Evolutionary conservation across 2,888 invertebrate genomes (phyloP).

Genomic region (Agonopterix heracliana): DNA sequence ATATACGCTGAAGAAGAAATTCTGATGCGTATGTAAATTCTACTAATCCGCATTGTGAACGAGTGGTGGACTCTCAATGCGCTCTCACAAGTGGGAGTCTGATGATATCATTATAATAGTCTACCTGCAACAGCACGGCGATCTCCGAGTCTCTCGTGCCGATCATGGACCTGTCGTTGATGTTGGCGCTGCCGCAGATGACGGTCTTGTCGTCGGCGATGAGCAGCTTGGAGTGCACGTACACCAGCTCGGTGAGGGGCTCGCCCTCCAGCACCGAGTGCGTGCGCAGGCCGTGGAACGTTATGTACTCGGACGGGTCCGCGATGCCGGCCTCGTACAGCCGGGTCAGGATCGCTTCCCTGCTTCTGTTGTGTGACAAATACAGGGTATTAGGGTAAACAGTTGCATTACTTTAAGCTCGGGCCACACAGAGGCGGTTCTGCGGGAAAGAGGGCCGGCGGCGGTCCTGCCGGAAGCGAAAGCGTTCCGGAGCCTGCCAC

Average conservation of each 20-base stretch:
- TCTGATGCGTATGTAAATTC: too few species aligned
- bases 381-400: too few species aligned
- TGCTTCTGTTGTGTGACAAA: slow-evolving; percentile 78
- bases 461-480: too few species aligned
- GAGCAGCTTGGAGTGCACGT: slow-evolving; percentile 97
- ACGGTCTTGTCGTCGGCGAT: slow-evolving; percentile 94
- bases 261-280: slow-evolving; percentile 86
- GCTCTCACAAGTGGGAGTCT: too few species aligned
- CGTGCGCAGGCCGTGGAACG: slow-evolving; percentile 92
- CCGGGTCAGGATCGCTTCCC: slow-evolving; percentile 87
- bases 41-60: too few species aligned
- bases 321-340: slow-evolving; percentile 85
- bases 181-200: slow-evolving; percentile 98
- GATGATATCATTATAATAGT: too few species aligned
- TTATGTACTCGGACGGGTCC: slow-evolving; percentile 90
- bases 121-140: slow-evolving; percentile 89
- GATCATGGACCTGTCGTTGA: slow-evolving; percentile 96
- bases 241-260: slow-evolving; percentile 94
- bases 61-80: too few species aligned
- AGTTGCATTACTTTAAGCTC: too few species aligned
- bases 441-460: too few species aligned
- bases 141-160: slow-evolving; percentile 97
- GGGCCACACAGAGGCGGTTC: too few species aligned
- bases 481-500: too few species aligned
- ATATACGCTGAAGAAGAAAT: too few species aligned